Percentiles rank a stretch among this genome's conserved stretches.
Conservation (phyloP, 1,140 invertebrate species). For the Cepaea nemoralis region DNA sequence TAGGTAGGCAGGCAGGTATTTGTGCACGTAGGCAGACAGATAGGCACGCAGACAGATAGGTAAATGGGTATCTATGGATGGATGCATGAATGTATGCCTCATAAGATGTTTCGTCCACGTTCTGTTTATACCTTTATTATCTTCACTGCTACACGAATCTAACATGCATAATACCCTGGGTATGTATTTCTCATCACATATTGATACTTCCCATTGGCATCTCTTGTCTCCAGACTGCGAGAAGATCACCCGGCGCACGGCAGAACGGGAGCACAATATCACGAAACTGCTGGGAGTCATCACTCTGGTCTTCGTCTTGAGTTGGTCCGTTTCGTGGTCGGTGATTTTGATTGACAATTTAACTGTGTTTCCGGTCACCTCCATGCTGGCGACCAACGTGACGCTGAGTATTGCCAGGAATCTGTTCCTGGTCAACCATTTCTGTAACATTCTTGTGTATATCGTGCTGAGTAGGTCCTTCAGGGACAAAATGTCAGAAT, state of each 20-base stretch:
- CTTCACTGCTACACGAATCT: too few species aligned
- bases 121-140: too few species aligned
- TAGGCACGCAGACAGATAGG: too few species aligned
- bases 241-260: conserved; percentile 26
- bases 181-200: too few species aligned
- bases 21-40: too few species aligned
- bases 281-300: conserved; percentile 34
- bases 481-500: conserved; percentile 36
- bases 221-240: conserved; percentile 28
- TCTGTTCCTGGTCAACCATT: conserved; percentile 38
- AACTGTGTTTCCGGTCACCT: neutral
- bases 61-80: too few species aligned
- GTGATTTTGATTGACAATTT: conserved; percentile 8
- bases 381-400: conserved; percentile 5
- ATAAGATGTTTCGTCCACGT: too few species aligned
- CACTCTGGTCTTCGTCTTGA: conserved; percentile 34
- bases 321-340: conserved; percentile 32
- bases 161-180: too few species aligned
- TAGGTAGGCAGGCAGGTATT: too few species aligned
- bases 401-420: conserved; percentile 8
- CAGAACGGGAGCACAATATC: conserved; percentile 38
- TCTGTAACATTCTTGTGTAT: conserved; percentile 37
- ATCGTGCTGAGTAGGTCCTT: conserved; percentile 24
- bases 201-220: too few species aligned
- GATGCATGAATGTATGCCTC: too few species aligned